Evolutionary conservation across 2,888 invertebrate genomes (phyloP).

Genomic region (Dicyrtomina minuta): DNA sequence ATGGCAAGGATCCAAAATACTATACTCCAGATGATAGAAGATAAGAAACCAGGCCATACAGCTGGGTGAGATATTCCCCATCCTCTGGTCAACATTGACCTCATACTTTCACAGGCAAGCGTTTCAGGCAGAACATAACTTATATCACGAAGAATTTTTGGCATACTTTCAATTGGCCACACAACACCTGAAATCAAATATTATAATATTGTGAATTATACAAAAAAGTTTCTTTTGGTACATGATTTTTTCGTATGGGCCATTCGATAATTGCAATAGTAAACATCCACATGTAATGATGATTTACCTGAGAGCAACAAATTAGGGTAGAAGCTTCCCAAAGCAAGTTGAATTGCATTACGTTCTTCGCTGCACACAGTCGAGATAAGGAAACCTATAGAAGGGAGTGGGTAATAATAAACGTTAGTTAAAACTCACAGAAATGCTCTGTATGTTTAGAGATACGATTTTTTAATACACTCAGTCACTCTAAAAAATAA

Average conservation of each 20-base stretch:
- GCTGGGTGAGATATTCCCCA: slow-evolving; percentile 57
- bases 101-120: slow-evolving; percentile 58
- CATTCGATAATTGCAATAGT: neutral
- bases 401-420: no score
- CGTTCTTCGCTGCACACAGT: slow-evolving; percentile 87
- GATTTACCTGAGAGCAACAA: slow-evolving; percentile 77
- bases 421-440: no score
- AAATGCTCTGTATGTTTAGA: no score
- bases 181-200: slow-evolving; percentile 72
- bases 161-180: slow-evolving; percentile 97
- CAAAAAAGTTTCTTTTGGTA: slow-evolving; percentile 19
- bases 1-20: slow-evolving; percentile 54
- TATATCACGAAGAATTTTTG: slow-evolving; percentile 68
- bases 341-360: slow-evolving; percentile 87
- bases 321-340: slow-evolving; percentile 94
- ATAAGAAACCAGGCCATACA: slow-evolving; percentile 58
- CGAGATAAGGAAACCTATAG: slow-evolving; percentile 80
- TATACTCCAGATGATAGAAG: slow-evolving; percentile 52
- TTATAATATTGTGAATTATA: slow-evolving; percentile 28
- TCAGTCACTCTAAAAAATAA: no score
- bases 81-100: slow-evolving; percentile 57
- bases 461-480: no score
- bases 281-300: no score
- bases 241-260: no score
- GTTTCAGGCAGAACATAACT: slow-evolving; percentile 59